A percentile compares a stretch with the other conserved stretches of the same genome.
These are phyloP conservation scores for Cheirogaleus major DNA, from an alignment of 2,797 vertebrate species.

Conservation along the genomic window DNA sequence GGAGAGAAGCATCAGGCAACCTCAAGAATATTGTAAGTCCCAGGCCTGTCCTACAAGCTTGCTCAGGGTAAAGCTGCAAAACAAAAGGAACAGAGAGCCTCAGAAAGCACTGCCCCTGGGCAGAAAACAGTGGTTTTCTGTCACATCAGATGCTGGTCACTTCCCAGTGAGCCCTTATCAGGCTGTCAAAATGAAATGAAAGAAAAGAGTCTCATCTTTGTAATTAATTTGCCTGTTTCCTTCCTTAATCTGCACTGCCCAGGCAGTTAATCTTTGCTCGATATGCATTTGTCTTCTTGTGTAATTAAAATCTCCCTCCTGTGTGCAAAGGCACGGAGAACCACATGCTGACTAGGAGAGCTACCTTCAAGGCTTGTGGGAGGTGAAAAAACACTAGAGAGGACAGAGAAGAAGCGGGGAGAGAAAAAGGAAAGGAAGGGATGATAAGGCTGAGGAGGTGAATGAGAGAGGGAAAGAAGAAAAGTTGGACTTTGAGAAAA, in stretches of 20 bases:
- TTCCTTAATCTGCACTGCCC: conserved; percentile 48
- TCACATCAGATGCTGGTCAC: neutral
- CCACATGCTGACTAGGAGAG: neutral
- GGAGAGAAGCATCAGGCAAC: neutral
- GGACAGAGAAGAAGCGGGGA: neutral
- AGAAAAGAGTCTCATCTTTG: conserved; percentile 10
- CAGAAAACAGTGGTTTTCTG: neutral
- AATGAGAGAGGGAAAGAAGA: neutral
- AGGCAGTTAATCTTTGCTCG: conserved; percentile 49
- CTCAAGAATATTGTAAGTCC: neutral
- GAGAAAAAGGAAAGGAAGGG: neutral
- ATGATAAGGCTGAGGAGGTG: neutral
- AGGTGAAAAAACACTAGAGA: neutral
- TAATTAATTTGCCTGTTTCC: conserved; percentile 59
- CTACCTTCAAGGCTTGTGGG: neutral
- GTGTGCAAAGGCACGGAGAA: neutral
- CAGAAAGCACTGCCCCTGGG: neutral
- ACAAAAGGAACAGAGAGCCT: neutral
- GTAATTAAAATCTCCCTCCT: conserved; percentile 51
- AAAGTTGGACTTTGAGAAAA: conserved; percentile 32
- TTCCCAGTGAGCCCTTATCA: conserved; percentile 7
- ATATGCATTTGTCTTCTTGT: conserved; percentile 32
- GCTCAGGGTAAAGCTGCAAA: neutral
- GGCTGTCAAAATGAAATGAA: conserved; percentile 15
- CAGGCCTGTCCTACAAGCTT: neutral